These are phyloP conservation scores for Rhinopomastus cyanomelas DNA, from an alignment of 2,113 vertebrate species.

Conservation along the genomic window DNA sequence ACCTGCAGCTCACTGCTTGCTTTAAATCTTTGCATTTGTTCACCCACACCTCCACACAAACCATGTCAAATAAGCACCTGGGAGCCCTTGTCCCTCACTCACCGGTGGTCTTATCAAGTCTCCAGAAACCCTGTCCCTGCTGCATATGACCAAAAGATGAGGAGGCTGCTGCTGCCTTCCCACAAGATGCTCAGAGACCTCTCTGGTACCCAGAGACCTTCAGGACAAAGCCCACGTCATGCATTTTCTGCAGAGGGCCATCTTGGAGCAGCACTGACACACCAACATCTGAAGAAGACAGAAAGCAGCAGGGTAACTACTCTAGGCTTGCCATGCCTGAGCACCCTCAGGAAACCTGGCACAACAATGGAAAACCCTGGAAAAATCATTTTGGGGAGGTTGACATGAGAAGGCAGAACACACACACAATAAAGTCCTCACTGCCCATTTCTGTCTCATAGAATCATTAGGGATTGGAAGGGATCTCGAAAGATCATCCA, in stretches of 20 bases:
- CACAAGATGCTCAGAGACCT: background rate
- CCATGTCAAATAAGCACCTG: background rate
- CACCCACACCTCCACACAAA: slow-evolving; percentile 9
- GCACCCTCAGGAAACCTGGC: background rate
- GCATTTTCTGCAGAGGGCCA: background rate
- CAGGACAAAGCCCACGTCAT: background rate
- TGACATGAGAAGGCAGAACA: background rate
- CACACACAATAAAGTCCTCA: background rate
- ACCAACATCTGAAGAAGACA: background rate
- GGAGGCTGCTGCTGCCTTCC: background rate
- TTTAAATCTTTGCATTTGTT: slow-evolving; percentile 43
- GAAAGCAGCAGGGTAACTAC: background rate
- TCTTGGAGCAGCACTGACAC: background rate
- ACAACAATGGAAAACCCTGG: background rate
- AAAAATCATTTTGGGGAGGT: background rate
- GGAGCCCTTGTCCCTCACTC: background rate
- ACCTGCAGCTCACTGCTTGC: slow-evolving; percentile 40
- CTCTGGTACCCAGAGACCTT: background rate
- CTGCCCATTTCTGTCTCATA: background rate
- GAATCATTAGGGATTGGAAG: too few relatives aligned
- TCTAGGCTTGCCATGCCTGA: background rate
- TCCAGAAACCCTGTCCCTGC: background rate
- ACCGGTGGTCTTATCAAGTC: background rate
- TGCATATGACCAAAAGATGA: background rate
- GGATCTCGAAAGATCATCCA: too few relatives aligned